Evolutionary conservation across 2,797 vertebrate species (phyloP), one percentile per base, ranked within the genome.

Genomic region (Mormyrops attenuatus): DNA sequence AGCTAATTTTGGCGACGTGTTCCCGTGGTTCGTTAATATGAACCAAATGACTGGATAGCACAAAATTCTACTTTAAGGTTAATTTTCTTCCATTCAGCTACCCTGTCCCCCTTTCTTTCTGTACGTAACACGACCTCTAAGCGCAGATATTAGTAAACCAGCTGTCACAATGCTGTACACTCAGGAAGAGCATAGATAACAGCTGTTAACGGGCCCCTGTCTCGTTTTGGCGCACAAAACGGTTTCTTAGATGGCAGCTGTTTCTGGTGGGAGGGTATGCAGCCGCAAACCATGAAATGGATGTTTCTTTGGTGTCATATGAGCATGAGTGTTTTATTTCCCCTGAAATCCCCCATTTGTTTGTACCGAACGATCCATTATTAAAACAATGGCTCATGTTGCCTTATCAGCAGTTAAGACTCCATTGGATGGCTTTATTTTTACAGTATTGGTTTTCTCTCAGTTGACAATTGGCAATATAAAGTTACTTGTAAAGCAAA

Each of bases 291-390:
- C 34, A 38, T 57, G 85, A 87, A 87, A 87, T 20, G 52, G 85
- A 87, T 87, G 50, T 30, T 34, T 57, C n/a, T 20, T 30, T 13
- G 44, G 85, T 88, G 82, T 88, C 57, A 44, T 85, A 85, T 89
- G 88, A 90, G 88, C 86, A 90, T 88, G 90, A 91, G 87, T 89
- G 87, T 30, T 90, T 90, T 22, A 60, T 89, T 89, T 89, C 50
- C 49, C 44, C 94, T 93, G 94, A 87, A 87, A 57, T 55, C 26
- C 30, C 53, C 53, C 85, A 20, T 87, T 38, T 87, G 53, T 57
- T 38, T 60, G 53, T 20, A n/a, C 26, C 1, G 7, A 87, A 57
- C 52, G 3, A 55, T 38, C 26, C 30, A 87, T 87, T 57, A 57
- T 55, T 87, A 55, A 87, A 87, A 55, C 53, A 85, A 85, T 85